Conservation (phyloP, 2,113 vertebrate genomes). For the Antigone vipio region DNA sequence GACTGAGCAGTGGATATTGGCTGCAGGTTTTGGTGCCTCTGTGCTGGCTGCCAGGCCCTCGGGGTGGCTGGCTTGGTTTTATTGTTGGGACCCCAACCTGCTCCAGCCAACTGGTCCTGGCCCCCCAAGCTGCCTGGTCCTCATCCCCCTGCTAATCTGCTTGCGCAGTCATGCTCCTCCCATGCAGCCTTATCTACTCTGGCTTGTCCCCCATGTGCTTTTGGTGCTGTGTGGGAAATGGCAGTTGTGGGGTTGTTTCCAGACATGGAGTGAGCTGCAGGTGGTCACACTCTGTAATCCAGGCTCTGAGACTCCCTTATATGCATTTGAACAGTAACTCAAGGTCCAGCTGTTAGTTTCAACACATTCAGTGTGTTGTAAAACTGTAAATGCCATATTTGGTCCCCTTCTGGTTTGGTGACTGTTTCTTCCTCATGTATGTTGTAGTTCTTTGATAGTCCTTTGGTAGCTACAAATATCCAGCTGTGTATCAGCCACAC, state of each 20-base stretch:
- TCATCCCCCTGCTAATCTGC: background rate
- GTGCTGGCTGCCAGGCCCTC: accelerated
- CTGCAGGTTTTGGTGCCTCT: background rate
- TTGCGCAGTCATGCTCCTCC: accelerated
- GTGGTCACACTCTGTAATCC: background rate
- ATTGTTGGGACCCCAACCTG: no score
- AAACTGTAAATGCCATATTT: background rate
- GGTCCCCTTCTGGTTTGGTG: background rate
- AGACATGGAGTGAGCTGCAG: accelerated
- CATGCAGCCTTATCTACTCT: accelerated
- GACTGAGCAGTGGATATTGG: background rate
- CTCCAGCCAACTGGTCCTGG: no score
- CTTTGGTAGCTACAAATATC: background rate
- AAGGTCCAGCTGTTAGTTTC: background rate
- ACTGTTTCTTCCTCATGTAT: background rate
- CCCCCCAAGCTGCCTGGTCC: no score
- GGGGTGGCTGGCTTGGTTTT: background rate
- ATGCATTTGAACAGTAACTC: background rate
- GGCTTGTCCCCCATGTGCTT: accelerated
- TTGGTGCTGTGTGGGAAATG: background rate
- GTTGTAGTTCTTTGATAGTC: background rate
- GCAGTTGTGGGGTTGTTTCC: background rate
- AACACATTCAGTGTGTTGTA: background rate
- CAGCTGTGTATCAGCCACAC: background rate
- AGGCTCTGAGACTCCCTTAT: background rate